A percentile compares a stretch with the other conserved stretches of the same genome.
Conservation (phyloP, 2,888 invertebrate genomes). For the Melieria crassipennis region DNA sequence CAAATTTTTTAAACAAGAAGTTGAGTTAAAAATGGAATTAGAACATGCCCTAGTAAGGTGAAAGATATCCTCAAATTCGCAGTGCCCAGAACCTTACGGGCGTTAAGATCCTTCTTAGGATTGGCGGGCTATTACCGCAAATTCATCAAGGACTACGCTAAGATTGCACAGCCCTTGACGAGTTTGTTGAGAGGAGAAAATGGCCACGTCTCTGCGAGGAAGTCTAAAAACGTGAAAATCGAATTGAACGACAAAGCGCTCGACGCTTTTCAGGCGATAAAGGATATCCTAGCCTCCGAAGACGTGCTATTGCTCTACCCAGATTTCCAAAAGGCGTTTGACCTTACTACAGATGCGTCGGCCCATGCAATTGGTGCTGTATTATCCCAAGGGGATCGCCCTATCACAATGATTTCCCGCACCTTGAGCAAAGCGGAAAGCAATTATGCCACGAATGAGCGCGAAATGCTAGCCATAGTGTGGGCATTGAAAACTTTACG, state of each 20-base stretch:
- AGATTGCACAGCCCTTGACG: constrained; percentile 1
- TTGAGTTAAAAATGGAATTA: no score
- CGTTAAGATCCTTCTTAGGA: constrained; percentile 9
- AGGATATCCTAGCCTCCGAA: no score
- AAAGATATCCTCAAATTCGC: no score
- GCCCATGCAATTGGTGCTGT: constrained; percentile 28
- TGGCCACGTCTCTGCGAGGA: background rate
- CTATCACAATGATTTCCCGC: constrained; percentile 38
- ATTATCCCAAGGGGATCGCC: constrained; percentile 32
- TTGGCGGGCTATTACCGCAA: constrained; percentile 4
- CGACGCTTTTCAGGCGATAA: no score
- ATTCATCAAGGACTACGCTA: constrained; percentile 7
- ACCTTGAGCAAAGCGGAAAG: constrained; percentile 33
- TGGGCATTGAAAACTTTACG: constrained; percentile 57
- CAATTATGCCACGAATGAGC: constrained; percentile 51
- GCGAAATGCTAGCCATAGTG: constrained; percentile 47
- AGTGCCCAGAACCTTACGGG: constrained; percentile 9
- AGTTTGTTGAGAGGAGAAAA: constrained; percentile 1
- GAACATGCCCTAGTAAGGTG: no score
- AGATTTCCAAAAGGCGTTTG: constrained; percentile 34
- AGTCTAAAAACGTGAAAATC: no score
- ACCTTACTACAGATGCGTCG: constrained; percentile 50
- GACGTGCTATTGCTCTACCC: constrained; percentile 17
- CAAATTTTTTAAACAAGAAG: background rate
- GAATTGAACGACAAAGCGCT: no score